Percentiles rank a stretch among this genome's conserved stretches.
Evolutionary conservation across 2,797 vertebrate species (phyloP).

Genomic region (Octomys mimax): DNA sequence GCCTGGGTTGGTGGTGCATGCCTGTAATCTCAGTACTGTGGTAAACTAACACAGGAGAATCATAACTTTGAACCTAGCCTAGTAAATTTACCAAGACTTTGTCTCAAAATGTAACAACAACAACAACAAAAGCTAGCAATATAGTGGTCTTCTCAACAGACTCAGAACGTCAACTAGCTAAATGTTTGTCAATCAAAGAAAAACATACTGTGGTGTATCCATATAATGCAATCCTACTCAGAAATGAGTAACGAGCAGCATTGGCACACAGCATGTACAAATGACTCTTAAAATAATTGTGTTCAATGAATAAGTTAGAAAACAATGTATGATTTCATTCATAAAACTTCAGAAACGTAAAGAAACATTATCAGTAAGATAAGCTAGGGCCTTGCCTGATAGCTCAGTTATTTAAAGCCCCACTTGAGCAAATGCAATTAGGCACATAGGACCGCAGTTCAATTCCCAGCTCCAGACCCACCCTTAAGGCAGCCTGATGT

Average conservation of each 20-base stretch:
- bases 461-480: too few relatives aligned
- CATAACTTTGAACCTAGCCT: neutral
- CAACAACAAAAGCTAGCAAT: neutral
- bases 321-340: neutral
- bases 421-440: too few relatives aligned
- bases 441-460: too few relatives aligned
- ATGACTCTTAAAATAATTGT: neutral
- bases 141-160: neutral
- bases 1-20: too few relatives aligned
- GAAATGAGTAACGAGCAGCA: neutral
- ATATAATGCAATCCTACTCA: neutral
- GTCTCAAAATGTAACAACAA: neutral
- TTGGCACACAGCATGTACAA: neutral
- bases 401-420: too few relatives aligned
- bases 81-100: neutral
- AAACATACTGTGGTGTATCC: neutral
- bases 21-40: neutral
- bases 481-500: too few relatives aligned
- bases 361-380: neutral
- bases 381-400: neutral
- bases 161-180: neutral
- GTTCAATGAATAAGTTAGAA: neutral
- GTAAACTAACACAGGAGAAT: neutral
- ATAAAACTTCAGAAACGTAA: constrained; percentile 13
- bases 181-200: neutral